Base-by-base conservation (phyloP, 2,888 invertebrate genomes). In the Tinea semifulvella region DNA sequence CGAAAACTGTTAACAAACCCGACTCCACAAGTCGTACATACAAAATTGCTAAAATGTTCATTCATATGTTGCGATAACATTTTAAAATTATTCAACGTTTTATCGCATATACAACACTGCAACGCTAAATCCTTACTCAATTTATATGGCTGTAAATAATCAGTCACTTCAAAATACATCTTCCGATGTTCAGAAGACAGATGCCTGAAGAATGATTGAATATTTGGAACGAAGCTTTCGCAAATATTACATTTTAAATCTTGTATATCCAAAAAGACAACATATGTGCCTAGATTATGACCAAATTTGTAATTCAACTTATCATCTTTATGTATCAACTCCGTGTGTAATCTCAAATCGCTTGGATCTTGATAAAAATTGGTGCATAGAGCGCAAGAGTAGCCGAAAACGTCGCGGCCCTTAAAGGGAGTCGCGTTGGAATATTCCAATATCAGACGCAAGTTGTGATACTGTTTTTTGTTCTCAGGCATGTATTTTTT, bases 381-480 rank as follows among this genome's bases (percentile, higher is more conserved):
- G 49, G 65, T 75, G 44, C 75, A 75, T 47, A 68, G 75, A 2
- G 64, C 58, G 48, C 75, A 75, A 0, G 58, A 49, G 47, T 65
- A 75, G 0, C 68, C 69, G 0, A 61, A 58, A 0, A 68, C 65
- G 0, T 58, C 60, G 10, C 61, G 58, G 31, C 61, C 58, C 11
- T 63, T 58, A 3, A 75, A 68, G 0, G 75, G 75, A 0, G 75
- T 75, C 0, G 75, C 75, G 38, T 74, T 76, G 0, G 75, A 65
- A 45, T 60, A 53, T 2, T 56, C 48, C 3, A 73, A 47, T 45
- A 73, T 63, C 20, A 72, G 70, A 27, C 62, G 71, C 25, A 80
- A 56, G 53, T 80, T 80, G 50, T 76, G 75, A 69, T 74, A 75
- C 48, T 77, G 79, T 51, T 77, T 80, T 61, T 74, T 72, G 69